Evolutionary conservation across 2,797 vertebrate species (phyloP).

Genomic region (Pitangus sulphuratus): DNA sequence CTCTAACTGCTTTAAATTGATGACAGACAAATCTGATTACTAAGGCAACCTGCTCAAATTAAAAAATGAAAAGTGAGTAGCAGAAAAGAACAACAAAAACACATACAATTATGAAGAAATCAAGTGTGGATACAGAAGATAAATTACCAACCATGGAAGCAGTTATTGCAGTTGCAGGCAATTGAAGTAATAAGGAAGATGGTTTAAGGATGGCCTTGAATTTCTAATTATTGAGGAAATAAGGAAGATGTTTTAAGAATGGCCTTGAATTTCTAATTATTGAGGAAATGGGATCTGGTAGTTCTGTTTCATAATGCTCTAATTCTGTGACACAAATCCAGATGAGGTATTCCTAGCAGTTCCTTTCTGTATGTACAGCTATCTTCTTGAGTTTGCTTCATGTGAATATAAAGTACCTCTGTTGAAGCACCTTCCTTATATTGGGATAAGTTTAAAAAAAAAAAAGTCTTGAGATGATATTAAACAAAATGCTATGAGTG

Average conservation of each 20-base stretch:
- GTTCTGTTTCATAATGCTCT: not conserved
- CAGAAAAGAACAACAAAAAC: not conserved
- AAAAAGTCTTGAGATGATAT: not conserved
- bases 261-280: not conserved
- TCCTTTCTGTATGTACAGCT: not conserved
- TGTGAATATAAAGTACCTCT: not conserved
- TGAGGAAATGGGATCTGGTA: not conserved
- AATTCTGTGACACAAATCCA: not conserved
- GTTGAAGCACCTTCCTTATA: not conserved
- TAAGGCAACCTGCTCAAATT: not conserved
- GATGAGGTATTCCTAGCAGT: not conserved
- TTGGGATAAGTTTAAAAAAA: not conserved
- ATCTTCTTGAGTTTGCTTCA: not conserved
- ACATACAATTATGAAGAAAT: not conserved
- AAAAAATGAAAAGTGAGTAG: not conserved
- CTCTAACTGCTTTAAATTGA: not conserved
- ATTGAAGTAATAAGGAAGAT: slow-evolving; percentile 4
- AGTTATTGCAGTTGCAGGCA: not conserved
- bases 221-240: not conserved
- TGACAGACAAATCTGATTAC: not conserved
- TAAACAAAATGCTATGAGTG: not conserved
- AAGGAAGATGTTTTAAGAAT: not conserved
- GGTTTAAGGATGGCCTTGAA: not conserved
- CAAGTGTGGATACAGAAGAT: not conserved
- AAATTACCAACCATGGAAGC: not conserved